A percentile compares a stretch with the other conserved stretches of the same genome.
Conservation (phyloP, 2,888 invertebrate species). For the Rhagium mordax region DNA sequence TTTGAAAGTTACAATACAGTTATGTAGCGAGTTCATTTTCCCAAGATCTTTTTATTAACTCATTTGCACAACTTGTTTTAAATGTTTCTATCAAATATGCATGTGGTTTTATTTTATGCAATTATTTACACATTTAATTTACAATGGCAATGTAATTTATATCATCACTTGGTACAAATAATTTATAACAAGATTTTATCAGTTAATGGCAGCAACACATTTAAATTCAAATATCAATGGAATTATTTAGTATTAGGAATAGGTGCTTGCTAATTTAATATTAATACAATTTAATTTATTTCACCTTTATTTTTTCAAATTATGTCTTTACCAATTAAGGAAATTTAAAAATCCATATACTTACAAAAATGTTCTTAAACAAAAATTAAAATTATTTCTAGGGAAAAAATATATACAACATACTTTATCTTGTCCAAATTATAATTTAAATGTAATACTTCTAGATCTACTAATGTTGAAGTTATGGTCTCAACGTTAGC, state of each 20-base stretch:
- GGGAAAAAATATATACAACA: neutral
- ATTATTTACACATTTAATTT: conserved; percentile 26
- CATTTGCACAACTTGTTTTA: conserved; percentile 39
- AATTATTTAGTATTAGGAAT: neutral
- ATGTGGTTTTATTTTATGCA: conserved; percentile 13
- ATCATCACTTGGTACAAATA: neutral
- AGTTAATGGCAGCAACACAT: neutral
- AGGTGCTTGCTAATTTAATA: neutral
- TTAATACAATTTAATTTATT: neutral
- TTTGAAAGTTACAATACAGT: conserved; percentile 34
- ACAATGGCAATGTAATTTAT: conserved; percentile 7
- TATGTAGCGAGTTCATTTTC: conserved; percentile 47
- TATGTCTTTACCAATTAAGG: too few species aligned
- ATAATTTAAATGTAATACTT: neutral
- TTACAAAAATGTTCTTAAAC: too few species aligned
- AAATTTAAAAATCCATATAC: too few species aligned
- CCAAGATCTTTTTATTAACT: conserved; percentile 37
- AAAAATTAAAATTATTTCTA: too few species aligned
- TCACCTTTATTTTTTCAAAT: too few species aligned
- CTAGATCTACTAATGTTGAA: too few species aligned
- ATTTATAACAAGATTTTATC: neutral
- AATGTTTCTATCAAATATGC: conserved; percentile 21
- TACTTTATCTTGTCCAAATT: neutral
- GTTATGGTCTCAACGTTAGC: too few species aligned
- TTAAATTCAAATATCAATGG: neutral